A percentile compares a stretch with the other conserved stretches of the same genome.
These are phyloP conservation scores for Masnerella sp. DNA, from an alignment of 2,888 invertebrate genomes.

Conservation along the genomic window DNA sequence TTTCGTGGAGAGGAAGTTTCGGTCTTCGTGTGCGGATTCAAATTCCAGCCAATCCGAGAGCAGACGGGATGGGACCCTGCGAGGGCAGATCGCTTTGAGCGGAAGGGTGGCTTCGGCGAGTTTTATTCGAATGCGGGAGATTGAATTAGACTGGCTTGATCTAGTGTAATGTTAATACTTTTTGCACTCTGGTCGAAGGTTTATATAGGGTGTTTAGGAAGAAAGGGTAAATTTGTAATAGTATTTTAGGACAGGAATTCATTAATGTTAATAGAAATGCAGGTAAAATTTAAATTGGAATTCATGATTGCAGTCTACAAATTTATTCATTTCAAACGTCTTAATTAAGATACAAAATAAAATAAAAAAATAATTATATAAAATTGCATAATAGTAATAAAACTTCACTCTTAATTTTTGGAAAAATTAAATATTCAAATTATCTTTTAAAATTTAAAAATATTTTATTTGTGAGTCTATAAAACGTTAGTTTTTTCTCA, in stretches of 20 bases:
- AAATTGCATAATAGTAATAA: no score
- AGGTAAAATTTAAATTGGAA: neutral
- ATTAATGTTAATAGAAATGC: neutral
- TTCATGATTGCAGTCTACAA: neutral
- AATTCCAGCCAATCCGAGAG: conserved; percentile 18
- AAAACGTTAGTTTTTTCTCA: no score
- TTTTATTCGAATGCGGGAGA: conserved; percentile 24
- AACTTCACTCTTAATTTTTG: no score
- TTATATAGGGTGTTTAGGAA: no score
- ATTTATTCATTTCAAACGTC: no score
- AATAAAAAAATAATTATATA: no score
- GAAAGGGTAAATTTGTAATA: neutral
- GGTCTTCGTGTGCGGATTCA: conserved; percentile 25
- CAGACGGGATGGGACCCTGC: conserved; percentile 16
- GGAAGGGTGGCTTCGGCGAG: neutral
- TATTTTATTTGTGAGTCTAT: no score
- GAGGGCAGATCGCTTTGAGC: conserved; percentile 32
- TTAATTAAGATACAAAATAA: no score
- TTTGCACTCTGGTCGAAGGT: no score
- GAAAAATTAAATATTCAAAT: no score
- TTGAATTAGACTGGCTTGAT: conserved; percentile 16
- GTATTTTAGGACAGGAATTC: no score
- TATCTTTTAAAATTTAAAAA: no score
- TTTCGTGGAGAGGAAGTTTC: conserved; percentile 17
- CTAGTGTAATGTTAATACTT: neutral